Base-by-base conservation (phyloP, 64 coral and sea anemone species). In the Anthopleura sola region DNA sequence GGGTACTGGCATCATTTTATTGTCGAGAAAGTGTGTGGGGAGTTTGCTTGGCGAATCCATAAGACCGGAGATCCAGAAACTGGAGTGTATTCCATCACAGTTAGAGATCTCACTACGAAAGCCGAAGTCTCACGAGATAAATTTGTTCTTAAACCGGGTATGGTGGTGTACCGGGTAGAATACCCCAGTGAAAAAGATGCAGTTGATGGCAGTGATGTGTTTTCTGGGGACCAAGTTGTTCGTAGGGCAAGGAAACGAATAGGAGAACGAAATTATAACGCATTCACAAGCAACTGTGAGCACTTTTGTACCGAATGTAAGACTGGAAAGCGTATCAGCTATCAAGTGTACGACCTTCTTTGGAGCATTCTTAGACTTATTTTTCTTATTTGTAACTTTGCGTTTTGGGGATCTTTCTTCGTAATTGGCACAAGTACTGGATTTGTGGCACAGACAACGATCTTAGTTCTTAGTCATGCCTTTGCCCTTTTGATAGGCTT, bases 1-100 rank as follows among this genome's bases (percentile, higher is more conserved):
- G 94, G 94, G 8, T 96, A 96, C 40, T 96, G 94, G 94, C 94
- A 96, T 75, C 94, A 96, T 64, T 96, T 92, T 20, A 96, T 96
- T 6, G 94, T 96, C 20, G 94, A 96, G n/a, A 96, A 96, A 92
- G 94, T 96, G 37, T 87, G 90, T 31, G 37, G 87, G 19, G 92
- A 96, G 55, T 96, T 86, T 79, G 94, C 80, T 36, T 96, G 86
- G 94, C 80, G 90, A 32, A 96, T 96, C 26, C 94, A 96, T 37
- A 96, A 96, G 62, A 96, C 94, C 18, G 94, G 94, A 58, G 94
- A 92, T 55, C 14, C 50, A 64, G 85, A 96, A 34, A 96, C 90
- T 32, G 94, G 94, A 48, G 83, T 87, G 29, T 68, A 90, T 12
- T 92, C 94, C 14, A 33, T 96, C 33, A 64, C 86, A 51, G 90